These are phyloP conservation scores for Struthidea cinerea DNA, from an alignment of 2,113 vertebrate genomes.

Conservation along the genomic window DNA sequence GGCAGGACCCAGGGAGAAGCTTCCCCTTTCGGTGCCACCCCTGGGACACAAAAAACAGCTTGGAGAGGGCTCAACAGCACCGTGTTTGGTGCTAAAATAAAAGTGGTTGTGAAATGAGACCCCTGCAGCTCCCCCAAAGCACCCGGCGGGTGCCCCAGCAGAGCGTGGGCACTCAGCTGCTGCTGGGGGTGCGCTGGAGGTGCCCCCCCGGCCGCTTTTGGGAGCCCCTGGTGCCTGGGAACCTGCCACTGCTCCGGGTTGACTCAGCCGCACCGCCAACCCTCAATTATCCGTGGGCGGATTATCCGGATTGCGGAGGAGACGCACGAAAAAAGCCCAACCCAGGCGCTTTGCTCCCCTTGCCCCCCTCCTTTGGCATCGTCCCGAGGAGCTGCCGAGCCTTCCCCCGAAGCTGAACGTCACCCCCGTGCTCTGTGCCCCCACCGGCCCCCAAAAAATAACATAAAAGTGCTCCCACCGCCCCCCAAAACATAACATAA, in stretches of 20 bases:
- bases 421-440: accelerated
- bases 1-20: neutral
- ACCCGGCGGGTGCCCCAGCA: neutral
- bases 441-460: accelerated
- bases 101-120: accelerated
- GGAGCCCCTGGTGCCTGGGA: neutral
- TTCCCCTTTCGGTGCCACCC: accelerated
- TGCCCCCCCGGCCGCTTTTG: neutral
- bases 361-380: neutral
- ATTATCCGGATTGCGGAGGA: constrained; percentile 21
- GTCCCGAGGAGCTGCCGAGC: neutral
- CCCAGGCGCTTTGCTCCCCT: neutral
- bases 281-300: constrained; percentile 52
- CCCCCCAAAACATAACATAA: accelerated
- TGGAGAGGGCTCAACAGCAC: accelerated
- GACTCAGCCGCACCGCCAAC: neutral
- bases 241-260: neutral
- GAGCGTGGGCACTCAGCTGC: neutral
- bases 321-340: neutral
- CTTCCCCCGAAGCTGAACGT: neutral
- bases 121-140: accelerated
- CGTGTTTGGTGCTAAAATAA: accelerated
- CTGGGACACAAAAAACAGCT: neutral
- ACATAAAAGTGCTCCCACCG: accelerated
- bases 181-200: neutral